Conservation (phyloP, 2,888 invertebrate species). For the Eupithecia inturbata region DNA sequence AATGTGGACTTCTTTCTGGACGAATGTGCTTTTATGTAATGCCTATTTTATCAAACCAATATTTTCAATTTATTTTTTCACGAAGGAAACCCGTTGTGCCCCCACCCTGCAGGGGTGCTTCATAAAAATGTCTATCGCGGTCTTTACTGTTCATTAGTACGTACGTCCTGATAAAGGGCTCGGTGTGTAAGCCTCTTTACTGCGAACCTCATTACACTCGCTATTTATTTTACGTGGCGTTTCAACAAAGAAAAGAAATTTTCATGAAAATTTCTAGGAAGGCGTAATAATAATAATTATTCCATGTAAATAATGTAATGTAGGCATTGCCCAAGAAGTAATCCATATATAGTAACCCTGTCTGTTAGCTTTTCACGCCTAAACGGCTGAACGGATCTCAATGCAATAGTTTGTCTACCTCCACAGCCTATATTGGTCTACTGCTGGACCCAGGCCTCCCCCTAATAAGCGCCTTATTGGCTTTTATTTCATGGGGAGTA, state of each 20-base stretch:
- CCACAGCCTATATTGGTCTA: no score
- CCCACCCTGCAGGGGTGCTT: conserved; percentile 21
- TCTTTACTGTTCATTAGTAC: conserved; percentile 64
- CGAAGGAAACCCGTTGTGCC: conserved; percentile 30
- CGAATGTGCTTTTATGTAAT: no score
- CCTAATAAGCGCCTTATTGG: no score
- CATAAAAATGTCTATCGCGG: conserved; percentile 63
- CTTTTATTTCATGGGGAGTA: no score
- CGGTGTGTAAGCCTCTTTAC: conserved; percentile 56
- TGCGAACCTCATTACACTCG: conserved; percentile 50
- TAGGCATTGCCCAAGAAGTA: background rate
- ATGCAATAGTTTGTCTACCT: no score
- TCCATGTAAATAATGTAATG: background rate
- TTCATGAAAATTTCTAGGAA: background rate
- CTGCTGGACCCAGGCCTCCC: no score
- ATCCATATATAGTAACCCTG: no score
- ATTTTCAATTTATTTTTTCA: background rate
- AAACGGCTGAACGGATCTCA: no score
- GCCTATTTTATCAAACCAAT: background rate
- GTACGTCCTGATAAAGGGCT: conserved; percentile 53
- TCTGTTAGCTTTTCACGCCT: no score
- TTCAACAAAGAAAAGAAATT: background rate
- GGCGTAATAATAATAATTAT: background rate
- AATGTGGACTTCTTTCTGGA: background rate
- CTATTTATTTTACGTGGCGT: conserved; percentile 35